Percentiles rank a stretch among this genome's conserved stretches.
These are phyloP conservation scores for Bombus affinis DNA, from an alignment of 1,140 invertebrate species.

Conservation along the genomic window DNA sequence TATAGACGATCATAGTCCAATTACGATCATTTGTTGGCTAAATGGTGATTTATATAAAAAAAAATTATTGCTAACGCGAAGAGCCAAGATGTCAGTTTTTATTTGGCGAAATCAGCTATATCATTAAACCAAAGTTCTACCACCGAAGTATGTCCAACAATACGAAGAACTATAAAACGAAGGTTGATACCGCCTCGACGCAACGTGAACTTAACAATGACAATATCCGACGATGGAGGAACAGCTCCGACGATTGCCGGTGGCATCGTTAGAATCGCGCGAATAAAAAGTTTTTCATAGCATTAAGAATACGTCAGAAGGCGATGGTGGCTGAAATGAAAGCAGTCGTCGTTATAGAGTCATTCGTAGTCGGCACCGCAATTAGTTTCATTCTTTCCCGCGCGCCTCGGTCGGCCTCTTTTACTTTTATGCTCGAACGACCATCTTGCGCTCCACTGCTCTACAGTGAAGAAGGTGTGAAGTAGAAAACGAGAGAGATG, in stretches of 20 bases:
- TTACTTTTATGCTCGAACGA: constrained; percentile 41
- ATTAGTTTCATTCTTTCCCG: constrained; percentile 78
- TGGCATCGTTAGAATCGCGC: constrained; percentile 66
- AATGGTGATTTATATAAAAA: no score
- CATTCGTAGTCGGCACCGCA: constrained; percentile 63
- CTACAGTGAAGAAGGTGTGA: constrained; percentile 17
- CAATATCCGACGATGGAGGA: constrained; percentile 32
- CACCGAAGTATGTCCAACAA: not conserved
- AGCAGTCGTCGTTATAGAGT: constrained; percentile 49
- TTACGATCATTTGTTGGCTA: no score
- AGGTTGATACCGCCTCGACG: not conserved
- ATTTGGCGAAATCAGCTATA: not conserved
- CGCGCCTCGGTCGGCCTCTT: constrained; percentile 46
- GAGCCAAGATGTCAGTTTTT: no score
- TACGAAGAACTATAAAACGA: not conserved
- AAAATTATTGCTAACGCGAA: not conserved
- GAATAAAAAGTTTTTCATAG: constrained; percentile 56
- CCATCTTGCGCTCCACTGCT: constrained; percentile 20
- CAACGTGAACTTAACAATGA: constrained; percentile 28
- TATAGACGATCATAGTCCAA: no score
- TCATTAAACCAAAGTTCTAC: not conserved
- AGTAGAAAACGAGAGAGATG: constrained; percentile 50
- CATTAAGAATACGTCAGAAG: constrained; percentile 54
- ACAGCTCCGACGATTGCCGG: constrained; percentile 26
- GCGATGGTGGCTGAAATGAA: not conserved